Percentiles rank a stretch among this genome's conserved stretches.
Conservation (phyloP, 2,797 vertebrate genomes). For the Urophycis tenuis region DNA sequence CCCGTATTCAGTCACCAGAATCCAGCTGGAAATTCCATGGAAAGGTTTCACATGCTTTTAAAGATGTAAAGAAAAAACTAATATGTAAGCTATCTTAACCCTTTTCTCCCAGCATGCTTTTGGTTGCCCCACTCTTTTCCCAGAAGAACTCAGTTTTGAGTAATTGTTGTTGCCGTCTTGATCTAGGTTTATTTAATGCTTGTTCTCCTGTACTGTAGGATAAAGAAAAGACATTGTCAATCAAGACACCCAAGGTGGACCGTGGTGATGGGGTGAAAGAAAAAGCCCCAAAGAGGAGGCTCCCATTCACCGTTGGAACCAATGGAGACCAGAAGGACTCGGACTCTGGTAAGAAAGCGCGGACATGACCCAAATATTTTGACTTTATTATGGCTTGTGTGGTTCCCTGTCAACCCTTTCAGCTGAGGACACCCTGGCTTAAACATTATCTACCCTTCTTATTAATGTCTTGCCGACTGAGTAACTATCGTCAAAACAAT, state of each 20-base stretch:
- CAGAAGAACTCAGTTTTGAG: neutral
- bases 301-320: slow-evolving; percentile 95
- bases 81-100: neutral
- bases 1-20: slow-evolving; percentile 35
- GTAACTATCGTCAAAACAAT: neutral
- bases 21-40: slow-evolving; percentile 54
- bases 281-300: slow-evolving; percentile 91
- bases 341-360: slow-evolving; percentile 82
- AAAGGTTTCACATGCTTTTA: no score
- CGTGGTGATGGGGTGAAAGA: slow-evolving; percentile 97
- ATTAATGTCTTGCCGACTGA: neutral
- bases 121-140: neutral
- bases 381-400: neutral
- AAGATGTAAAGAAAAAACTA: neutral
- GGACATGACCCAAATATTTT: neutral
- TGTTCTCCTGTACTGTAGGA: slow-evolving; percentile 68
- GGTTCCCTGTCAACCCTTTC: neutral
- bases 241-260: slow-evolving; percentile 98
- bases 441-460: neutral
- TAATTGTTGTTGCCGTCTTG: neutral
- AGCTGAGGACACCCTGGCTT: neutral
- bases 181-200: neutral
- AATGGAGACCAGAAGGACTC: slow-evolving; percentile 99
- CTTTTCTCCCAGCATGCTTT: neutral
- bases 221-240: slow-evolving; percentile 98